A percentile compares a stretch with the other conserved stretches of the same genome.
These are phyloP conservation scores for Tamandua tetradactyla DNA, from an alignment of 2,797 vertebrate species.

Conservation along the genomic window DNA sequence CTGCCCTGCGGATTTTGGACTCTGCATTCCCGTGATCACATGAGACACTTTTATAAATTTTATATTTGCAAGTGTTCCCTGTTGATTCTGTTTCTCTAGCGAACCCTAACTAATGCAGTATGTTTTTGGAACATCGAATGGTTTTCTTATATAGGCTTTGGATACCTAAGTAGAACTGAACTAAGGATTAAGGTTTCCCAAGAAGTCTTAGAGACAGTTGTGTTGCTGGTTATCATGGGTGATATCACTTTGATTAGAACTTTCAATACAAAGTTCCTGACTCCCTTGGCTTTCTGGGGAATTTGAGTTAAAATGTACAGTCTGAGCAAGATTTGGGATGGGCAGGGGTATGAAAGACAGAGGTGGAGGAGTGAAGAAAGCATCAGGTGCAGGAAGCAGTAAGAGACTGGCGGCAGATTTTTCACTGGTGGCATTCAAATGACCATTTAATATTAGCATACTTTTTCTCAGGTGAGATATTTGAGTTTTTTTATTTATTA, in stretches of 20 bases:
- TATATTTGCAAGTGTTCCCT: too few relatives aligned
- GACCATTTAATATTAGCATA: constrained; percentile 58
- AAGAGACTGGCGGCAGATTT: constrained; percentile 77
- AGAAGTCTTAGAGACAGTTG: constrained; percentile 69
- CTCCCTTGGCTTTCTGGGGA: constrained; percentile 87
- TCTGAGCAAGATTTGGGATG: constrained; percentile 78
- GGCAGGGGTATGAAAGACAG: constrained; percentile 64
- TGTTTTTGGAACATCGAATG: constrained; percentile 77
- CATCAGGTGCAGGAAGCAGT: background rate
- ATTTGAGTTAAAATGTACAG: constrained; percentile 86
- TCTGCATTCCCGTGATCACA: too few relatives aligned
- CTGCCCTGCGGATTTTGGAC: too few relatives aligned
- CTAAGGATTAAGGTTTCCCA: background rate
- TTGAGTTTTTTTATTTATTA: constrained; percentile 85
- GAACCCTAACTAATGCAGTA: too few relatives aligned
- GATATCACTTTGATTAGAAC: constrained; percentile 78
- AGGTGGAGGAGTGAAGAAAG: constrained; percentile 57
- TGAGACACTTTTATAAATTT: too few relatives aligned
- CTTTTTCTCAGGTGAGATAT: constrained; percentile 87
- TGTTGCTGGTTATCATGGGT: constrained; percentile 84
- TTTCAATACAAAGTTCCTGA: constrained; percentile 85
- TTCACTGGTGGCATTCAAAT: constrained; percentile 77
- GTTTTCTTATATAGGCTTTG: background rate
- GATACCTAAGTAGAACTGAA: background rate
- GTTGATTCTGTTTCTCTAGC: too few relatives aligned